Conservation (phyloP, 2,113 vertebrate species). For the Pycnonotus jocosus region DNA sequence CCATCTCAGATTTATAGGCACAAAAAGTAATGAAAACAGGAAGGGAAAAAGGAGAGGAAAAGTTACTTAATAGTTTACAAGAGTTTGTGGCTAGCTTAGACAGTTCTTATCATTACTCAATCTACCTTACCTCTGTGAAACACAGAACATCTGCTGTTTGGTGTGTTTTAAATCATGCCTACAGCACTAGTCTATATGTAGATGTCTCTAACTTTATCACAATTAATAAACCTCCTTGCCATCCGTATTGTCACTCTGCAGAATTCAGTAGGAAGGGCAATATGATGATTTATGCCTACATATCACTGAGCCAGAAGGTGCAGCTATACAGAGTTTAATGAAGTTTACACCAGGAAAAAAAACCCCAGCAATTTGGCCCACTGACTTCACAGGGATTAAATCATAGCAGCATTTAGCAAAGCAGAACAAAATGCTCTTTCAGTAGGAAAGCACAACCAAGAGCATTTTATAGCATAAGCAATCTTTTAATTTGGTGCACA, state of each 20-base stretch:
- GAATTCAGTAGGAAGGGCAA: neutral
- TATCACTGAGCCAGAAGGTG: neutral
- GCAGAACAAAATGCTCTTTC: neutral
- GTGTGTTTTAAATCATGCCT: neutral
- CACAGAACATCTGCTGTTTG: neutral
- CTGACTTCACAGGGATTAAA: neutral
- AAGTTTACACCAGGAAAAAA: neutral
- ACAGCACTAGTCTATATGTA: neutral
- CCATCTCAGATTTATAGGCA: neutral
- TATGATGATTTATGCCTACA: neutral
- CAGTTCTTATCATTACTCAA: neutral
- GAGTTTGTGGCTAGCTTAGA: neutral
- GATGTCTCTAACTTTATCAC: neutral
- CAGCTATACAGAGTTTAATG: neutral
- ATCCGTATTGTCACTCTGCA: neutral
- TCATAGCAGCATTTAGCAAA: constrained; percentile 20
- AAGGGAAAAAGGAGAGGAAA: neutral
- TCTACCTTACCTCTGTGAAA: neutral
- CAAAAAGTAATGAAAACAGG: neutral
- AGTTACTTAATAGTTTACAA: neutral
- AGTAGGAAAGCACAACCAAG: neutral
- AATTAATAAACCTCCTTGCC: neutral
- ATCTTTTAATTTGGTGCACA: neutral
- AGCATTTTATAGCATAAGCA: neutral
- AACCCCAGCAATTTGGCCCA: neutral